phyloP scores from a whole-genome alignment of 2,888 invertebrate genomes.

The Empis livida region DNA sequence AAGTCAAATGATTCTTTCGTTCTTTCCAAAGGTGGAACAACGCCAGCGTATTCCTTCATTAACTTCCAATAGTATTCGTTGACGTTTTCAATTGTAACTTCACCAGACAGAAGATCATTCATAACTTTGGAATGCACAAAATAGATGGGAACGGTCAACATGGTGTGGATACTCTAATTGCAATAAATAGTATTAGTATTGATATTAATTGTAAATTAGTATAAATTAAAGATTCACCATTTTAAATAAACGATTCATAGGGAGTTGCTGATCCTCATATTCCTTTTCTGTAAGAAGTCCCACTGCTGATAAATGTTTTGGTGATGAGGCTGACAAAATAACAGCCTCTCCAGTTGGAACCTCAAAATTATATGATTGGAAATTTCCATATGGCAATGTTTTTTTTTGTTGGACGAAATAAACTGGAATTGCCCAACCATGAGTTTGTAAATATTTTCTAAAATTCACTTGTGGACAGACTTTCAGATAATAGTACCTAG shows the following conservation, averaged over 20 bases:
- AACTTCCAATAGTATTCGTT: conserved; percentile 56
- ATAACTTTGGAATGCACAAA: conserved; percentile 58
- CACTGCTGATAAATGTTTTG: conserved; percentile 24
- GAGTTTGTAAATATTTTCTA: conserved; percentile 29
- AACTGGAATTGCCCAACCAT: conserved; percentile 26
- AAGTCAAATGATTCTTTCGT: conserved; percentile 58
- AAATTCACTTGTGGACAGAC: conserved; percentile 32
- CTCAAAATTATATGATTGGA: conserved; percentile 28
- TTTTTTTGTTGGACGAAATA: conserved; percentile 28
- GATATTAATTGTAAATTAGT: neutral
- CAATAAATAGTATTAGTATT: neutral
- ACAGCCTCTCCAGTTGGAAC: conserved; percentile 30
- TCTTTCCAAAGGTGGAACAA: conserved; percentile 50
- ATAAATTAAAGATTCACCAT: conserved; percentile 7
- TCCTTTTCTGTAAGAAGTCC: conserved; percentile 13
- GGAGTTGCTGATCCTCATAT: conserved; percentile 2
- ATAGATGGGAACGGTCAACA: conserved; percentile 55
- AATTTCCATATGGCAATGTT: conserved; percentile 27
- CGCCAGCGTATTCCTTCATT: conserved; percentile 46
- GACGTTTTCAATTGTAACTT: conserved; percentile 43
- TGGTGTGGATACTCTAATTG: conserved; percentile 51
- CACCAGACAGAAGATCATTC: conserved; percentile 51
- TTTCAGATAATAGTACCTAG: conserved; percentile 25
- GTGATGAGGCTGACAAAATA: conserved; percentile 28
- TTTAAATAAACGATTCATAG: conserved; percentile 12